These are phyloP conservation scores for Porites rus DNA, from an alignment of 92 coral and sea anemone genomes.

Conservation along the genomic window DNA sequence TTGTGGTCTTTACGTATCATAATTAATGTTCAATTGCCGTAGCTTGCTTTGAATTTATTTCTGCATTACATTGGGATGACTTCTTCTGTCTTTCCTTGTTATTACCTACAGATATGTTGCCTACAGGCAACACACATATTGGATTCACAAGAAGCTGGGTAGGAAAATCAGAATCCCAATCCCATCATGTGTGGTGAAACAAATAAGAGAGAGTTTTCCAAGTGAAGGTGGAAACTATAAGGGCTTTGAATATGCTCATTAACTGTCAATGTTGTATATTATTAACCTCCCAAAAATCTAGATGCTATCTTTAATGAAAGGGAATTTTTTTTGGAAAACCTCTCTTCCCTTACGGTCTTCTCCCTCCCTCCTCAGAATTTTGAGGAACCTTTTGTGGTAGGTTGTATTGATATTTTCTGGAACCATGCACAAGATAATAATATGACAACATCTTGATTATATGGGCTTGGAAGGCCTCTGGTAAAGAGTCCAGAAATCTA, in stretches of 20 bases:
- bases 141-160: slow-evolving; percentile 53
- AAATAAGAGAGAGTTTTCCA: slow-evolving; percentile 50
- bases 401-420: no score
- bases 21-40: not conserved
- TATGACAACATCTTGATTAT: no score
- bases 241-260: slow-evolving; percentile 56
- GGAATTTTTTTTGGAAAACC: no score
- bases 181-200: slow-evolving; percentile 56
- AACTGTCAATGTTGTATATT: not conserved
- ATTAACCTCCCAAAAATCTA: not conserved
- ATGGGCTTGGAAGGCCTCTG: no score
- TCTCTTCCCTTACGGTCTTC: no score
- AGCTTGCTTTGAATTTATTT: not conserved
- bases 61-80: not conserved
- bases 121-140: slow-evolving; percentile 46
- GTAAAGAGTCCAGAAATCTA: no score
- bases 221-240: slow-evolving; percentile 43
- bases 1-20: not conserved
- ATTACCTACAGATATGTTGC: slow-evolving; percentile 56
- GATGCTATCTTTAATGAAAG: not conserved
- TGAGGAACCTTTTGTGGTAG: no score
- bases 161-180: slow-evolving; percentile 33
- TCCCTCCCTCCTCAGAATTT: no score
- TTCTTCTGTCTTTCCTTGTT: slow-evolving; percentile 23
- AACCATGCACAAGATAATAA: no score